These are phyloP conservation scores for Mesorhabditis sp. DNA, from an alignment of 2,888 invertebrate genomes.

Conservation along the genomic window DNA sequence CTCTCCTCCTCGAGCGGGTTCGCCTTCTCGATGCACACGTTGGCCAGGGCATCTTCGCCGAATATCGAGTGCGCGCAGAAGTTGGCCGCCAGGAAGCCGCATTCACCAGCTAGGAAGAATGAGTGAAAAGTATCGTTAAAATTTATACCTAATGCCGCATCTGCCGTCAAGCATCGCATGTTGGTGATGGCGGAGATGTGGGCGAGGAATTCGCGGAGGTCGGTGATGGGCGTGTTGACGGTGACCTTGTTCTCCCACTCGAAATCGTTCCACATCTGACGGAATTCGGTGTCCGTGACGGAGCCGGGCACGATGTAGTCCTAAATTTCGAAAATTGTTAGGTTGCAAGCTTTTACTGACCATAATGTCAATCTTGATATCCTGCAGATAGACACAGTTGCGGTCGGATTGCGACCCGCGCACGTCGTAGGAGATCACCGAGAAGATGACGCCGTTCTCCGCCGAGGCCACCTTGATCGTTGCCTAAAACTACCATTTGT, in stretches of 20 bases:
- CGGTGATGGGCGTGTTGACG: slow-evolving; percentile 85
- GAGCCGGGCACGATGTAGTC: slow-evolving; percentile 83
- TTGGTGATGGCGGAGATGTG: slow-evolving; percentile 90
- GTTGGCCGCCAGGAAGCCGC: slow-evolving; percentile 99
- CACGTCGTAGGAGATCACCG: slow-evolving; percentile 97
- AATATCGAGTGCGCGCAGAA: slow-evolving; percentile 80
- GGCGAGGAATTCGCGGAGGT: slow-evolving; percentile 84
- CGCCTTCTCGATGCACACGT: slow-evolving; percentile 89
- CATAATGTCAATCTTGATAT: slow-evolving; percentile 86
- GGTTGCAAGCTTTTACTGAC: slow-evolving; percentile 17
- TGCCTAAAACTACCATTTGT: slow-evolving; percentile 29
- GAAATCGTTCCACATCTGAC: slow-evolving; percentile 99
- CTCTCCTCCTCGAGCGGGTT: slow-evolving; percentile 65
- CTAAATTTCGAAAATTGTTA: slow-evolving; percentile 68
- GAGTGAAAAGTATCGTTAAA: background rate
- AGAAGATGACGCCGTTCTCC: slow-evolving; percentile 98
- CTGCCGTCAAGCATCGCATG: slow-evolving; percentile 97
- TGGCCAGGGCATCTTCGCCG: slow-evolving; percentile 96
- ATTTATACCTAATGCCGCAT: slow-evolving; percentile 66
- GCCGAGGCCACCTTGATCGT: slow-evolving; percentile 80
- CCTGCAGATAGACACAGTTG: slow-evolving; percentile 95
- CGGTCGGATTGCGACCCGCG: slow-evolving; percentile 85
- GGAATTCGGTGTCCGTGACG: slow-evolving; percentile 91
- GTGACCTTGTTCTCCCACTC: slow-evolving; percentile 99
- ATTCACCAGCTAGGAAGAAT: slow-evolving; percentile 71